phyloP scores from a whole-genome alignment of 30 jellyfish, hydroid and myxozoan species.

The Cassiopea andromeda region DNA sequence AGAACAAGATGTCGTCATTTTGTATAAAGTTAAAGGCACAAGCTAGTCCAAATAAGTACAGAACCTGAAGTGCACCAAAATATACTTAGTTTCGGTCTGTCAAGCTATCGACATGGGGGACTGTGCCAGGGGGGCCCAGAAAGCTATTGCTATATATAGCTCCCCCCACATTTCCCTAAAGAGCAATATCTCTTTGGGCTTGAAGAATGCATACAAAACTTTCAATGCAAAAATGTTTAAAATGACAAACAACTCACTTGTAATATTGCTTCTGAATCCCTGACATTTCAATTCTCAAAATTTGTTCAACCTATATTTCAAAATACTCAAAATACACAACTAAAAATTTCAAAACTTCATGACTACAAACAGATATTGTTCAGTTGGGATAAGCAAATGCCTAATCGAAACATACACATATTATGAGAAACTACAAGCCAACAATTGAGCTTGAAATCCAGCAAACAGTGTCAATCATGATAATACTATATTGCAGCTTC shows the following conservation, averaged over 20 bases:
- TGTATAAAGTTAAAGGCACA: not conserved
- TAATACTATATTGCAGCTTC: not conserved
- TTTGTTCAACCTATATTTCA: constrained; percentile 87
- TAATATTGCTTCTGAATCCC: constrained; percentile 88
- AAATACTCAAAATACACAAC: too few relatives aligned
- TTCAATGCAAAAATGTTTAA: not conserved
- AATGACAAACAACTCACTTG: constrained; percentile 43
- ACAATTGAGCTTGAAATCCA: too few relatives aligned
- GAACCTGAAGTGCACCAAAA: too few relatives aligned
- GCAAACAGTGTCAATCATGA: not conserved
- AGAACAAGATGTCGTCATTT: not conserved
- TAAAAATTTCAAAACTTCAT: not conserved
- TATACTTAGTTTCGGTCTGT: too few relatives aligned
- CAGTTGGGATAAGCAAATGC: not conserved
- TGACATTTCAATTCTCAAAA: constrained; percentile 96
- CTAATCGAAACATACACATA: too few relatives aligned
- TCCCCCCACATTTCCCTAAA: too few relatives aligned
- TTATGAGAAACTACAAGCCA: too few relatives aligned
- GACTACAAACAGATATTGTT: not conserved
- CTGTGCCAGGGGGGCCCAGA: too few relatives aligned
- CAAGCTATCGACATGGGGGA: too few relatives aligned
- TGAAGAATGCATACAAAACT: not conserved
- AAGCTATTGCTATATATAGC: too few relatives aligned
- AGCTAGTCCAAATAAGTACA: too few relatives aligned
- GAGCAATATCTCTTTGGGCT: too few relatives aligned